These are phyloP conservation scores for Periphyllus acericola DNA, from an alignment of 2,888 invertebrate species.

Conservation along the genomic window DNA sequence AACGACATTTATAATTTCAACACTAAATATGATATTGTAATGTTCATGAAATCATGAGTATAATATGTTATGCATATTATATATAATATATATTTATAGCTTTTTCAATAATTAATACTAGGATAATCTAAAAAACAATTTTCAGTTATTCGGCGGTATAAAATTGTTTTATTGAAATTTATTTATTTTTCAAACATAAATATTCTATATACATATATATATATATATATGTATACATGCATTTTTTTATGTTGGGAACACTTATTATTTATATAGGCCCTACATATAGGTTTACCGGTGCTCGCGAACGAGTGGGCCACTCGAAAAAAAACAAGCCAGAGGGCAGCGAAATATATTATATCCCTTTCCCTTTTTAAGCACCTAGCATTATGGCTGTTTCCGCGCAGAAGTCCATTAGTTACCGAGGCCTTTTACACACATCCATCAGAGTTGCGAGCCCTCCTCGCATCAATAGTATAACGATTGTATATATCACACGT, in stretches of 20 bases:
- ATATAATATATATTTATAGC: too few species aligned
- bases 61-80: too few species aligned
- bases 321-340: conserved; percentile 20
- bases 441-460: conserved; percentile 30
- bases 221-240: too few species aligned
- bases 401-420: conserved; percentile 49
- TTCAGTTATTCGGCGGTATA: too few species aligned
- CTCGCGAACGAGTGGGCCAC: conserved; percentile 22
- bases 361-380: conserved; percentile 51
- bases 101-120: too few species aligned
- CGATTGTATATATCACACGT: conserved; percentile 12
- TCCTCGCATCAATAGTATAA: conserved; percentile 25
- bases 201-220: neutral
- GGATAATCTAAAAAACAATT: too few species aligned
- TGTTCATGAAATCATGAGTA: too few species aligned
- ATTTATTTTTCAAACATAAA: neutral
- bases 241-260: neutral
- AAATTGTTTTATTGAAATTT: neutral
- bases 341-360: conserved; percentile 16
- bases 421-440: conserved; percentile 10
- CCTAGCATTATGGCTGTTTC: conserved; percentile 37
- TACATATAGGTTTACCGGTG: neutral
- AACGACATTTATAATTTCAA: too few species aligned
- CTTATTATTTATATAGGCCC: neutral
- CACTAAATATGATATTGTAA: too few species aligned